Evolutionary conservation across 2,888 invertebrate species (phyloP).

Genomic region (Dryomyza anilis): DNA sequence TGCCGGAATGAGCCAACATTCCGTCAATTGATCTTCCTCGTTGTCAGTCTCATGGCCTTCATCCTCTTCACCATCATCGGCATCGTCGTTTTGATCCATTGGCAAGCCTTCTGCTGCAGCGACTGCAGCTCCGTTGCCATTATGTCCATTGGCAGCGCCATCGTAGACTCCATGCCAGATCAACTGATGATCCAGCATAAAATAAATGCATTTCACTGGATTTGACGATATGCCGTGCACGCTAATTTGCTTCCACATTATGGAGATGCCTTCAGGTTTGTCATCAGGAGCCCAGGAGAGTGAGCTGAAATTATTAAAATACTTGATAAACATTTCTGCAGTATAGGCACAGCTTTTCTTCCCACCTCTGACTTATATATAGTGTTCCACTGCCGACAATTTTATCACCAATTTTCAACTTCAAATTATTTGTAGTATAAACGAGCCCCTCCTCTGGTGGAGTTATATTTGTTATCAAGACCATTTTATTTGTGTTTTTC

Average conservation of each 20-base stretch:
- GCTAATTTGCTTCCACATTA: slow-evolving; percentile 58
- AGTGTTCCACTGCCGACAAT: slow-evolving; percentile 53
- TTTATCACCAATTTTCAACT: slow-evolving; percentile 54
- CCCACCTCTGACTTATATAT: slow-evolving; percentile 58
- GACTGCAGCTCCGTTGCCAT: slow-evolving; percentile 34
- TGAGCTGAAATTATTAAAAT: slow-evolving; percentile 41
- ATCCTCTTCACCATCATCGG: slow-evolving; percentile 42
- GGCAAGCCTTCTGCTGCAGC: slow-evolving; percentile 25
- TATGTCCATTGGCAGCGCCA: slow-evolving; percentile 15
- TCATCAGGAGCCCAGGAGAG: slow-evolving; percentile 56
- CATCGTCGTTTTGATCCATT: slow-evolving; percentile 29
- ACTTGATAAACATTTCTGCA: neutral
- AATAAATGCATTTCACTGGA: slow-evolving; percentile 56
- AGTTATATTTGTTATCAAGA: slow-evolving; percentile 51
- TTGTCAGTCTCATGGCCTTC: slow-evolving; percentile 57
- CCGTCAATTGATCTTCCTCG: slow-evolving; percentile 64
- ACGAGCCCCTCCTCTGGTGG: slow-evolving; percentile 53
- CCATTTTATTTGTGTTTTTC: slow-evolving; percentile 43
- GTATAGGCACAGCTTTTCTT: neutral
- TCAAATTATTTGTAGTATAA: slow-evolving; percentile 52
- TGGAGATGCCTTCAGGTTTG: slow-evolving; percentile 53
- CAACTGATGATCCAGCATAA: slow-evolving; percentile 56
- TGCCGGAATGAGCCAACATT: slow-evolving; percentile 74
- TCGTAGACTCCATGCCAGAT: slow-evolving; percentile 55
- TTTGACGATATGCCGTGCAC: slow-evolving; percentile 57